Percentiles rank a stretch among this genome's conserved stretches.
Evolutionary conservation across 2,113 vertebrate species (phyloP).

Genomic region (Oncorhynchus clarkii): DNA sequence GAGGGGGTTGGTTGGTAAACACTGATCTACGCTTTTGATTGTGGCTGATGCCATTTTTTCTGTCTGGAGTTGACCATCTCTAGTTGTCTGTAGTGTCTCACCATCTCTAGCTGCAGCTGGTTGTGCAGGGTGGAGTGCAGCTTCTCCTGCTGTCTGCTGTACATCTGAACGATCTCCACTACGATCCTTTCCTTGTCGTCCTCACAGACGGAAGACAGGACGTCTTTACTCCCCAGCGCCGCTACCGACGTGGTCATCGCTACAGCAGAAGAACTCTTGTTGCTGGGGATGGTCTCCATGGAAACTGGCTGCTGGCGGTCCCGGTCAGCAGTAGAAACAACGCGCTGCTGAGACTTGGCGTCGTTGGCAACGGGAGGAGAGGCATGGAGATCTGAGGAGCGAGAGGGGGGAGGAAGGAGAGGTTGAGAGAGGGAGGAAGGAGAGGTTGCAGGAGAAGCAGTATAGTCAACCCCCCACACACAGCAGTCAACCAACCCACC

Average conservation of each 20-base stretch:
- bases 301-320: slow-evolving; percentile 56
- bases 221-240: slow-evolving; percentile 52
- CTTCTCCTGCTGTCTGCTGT: slow-evolving; percentile 92
- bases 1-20: too few relatives aligned
- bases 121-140: slow-evolving; percentile 89
- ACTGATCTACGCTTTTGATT: too few relatives aligned
- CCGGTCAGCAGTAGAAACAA: slow-evolving; percentile 6
- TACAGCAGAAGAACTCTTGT: slow-evolving; percentile 38
- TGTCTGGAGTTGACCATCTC: background rate
- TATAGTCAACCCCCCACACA: background rate
- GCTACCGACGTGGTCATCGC: slow-evolving; percentile 30
- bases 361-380: slow-evolving; percentile 63
- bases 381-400: slow-evolving; percentile 72
- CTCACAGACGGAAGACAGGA: slow-evolving; percentile 68
- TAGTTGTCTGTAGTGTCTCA: slow-evolving; percentile 57
- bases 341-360: slow-evolving; percentile 72
- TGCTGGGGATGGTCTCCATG: slow-evolving; percentile 65
- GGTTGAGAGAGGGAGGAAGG: slow-evolving; percentile 23
- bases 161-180: slow-evolving; percentile 96
- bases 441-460: slow-evolving; percentile 42
- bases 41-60: background rate
- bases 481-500: background rate
- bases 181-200: slow-evolving; percentile 96
- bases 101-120: slow-evolving; percentile 94
- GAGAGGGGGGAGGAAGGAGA: slow-evolving; percentile 15